Evolutionary conservation across 2,113 vertebrate genomes (phyloP), one percentile per base, ranked within the genome.

Genomic region (Ciconia boyciana): DNA sequence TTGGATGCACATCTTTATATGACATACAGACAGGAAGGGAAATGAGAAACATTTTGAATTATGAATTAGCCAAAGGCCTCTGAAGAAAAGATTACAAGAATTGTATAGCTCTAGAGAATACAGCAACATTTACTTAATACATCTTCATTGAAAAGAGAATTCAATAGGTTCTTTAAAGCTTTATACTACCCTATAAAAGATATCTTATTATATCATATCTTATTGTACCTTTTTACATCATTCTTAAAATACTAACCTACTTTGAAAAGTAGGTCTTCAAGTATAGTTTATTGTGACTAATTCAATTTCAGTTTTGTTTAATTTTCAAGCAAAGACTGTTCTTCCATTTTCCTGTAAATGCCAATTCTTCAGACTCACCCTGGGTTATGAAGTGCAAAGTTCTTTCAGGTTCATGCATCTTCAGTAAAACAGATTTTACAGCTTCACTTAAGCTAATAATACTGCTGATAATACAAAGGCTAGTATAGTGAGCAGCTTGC

Each of bases 1-100:
- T 92, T 97, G 90, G 91, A 93, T 94, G 77, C 81, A 91, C 61
- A 88, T 96, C 83, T 93, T 97, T 86, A 79, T 86, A 36, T 88
- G 75, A 91, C 80, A 86, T 81, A 82, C 66, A 65, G 89, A 52
- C 91, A 96, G 94, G 90, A 97, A 96, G 81, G 80, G 83, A 94
- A 94, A 89, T 60, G 48, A 93, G 43, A 64, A 94, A 95, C 32
- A 41, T 81, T 95, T 90, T 93, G 84, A 96, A 72, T 93, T 94
- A 93, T 80, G 82, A 84, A 85, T 95, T 90, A 92, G 48, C 85
- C 84, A 81, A 88, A 85, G 58, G 46, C 55, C 84, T 95, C 82
- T 60, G 52, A 94, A 93, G 86, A 89, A 94, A 82, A 92, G 76
- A 91, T 77, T 93, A 82, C 71, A 94, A 87, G 76, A 89, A 70